phyloP scores from a whole-genome alignment of 2,797 vertebrate genomes.

The Lithobates pipiens region DNA sequence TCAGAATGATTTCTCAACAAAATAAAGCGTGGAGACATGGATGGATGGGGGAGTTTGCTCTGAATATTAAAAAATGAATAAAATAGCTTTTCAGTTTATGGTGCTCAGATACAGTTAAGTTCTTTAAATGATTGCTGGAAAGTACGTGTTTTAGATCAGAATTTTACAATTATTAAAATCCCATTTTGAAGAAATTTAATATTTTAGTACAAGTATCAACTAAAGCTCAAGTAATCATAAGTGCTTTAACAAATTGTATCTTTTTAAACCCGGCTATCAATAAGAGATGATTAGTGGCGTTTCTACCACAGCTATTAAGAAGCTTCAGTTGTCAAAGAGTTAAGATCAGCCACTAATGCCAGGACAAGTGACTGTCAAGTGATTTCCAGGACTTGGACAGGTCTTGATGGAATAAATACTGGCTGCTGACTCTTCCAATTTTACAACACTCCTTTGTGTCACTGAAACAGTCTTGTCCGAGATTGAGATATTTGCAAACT shows the following conservation, averaged over 20 bases:
- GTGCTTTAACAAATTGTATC: slow-evolving; percentile 29
- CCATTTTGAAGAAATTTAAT: slow-evolving; percentile 5
- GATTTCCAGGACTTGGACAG: slow-evolving; percentile 84
- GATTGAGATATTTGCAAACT: slow-evolving; percentile 99
- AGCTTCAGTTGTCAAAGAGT: slow-evolving; percentile 30
- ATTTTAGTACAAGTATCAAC: background rate
- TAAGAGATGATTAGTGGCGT: background rate
- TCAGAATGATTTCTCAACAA: too few species aligned
- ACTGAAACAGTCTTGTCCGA: slow-evolving; percentile 86
- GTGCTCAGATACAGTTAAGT: too few species aligned
- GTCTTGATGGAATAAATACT: slow-evolving; percentile 92
- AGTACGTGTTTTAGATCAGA: background rate
- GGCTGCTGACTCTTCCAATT: slow-evolving; percentile 96
- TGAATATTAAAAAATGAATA: too few species aligned
- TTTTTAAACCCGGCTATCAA: background rate
- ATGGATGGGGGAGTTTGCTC: too few species aligned
- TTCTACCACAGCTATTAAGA: background rate
- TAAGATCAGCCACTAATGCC: slow-evolving; percentile 63
- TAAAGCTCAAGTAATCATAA: slow-evolving; percentile 10
- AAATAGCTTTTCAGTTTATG: too few species aligned
- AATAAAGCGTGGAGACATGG: too few species aligned
- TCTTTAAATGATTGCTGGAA: too few species aligned
- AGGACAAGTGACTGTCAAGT: slow-evolving; percentile 82
- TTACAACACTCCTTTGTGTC: slow-evolving; percentile 87
- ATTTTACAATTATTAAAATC: background rate